Evolutionary conservation across 2,113 vertebrate genomes (phyloP), one percentile per base, ranked within the genome.

Genomic region (Sterna hirundo): DNA sequence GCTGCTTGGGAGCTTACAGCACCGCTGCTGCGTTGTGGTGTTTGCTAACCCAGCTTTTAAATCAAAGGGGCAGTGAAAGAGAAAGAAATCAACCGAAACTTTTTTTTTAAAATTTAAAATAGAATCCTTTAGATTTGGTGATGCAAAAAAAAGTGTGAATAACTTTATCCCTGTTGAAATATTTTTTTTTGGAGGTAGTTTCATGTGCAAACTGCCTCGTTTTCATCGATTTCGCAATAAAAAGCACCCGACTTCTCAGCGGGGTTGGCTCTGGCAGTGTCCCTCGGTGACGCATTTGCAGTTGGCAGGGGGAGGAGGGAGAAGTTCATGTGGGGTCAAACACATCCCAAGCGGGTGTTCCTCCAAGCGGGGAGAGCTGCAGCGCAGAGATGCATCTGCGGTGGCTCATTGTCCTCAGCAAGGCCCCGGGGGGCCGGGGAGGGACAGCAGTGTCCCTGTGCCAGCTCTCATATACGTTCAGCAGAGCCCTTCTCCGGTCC

Each of bases 211-310:
- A 32, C 52, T 76, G 66, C 75, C 54, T 86, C 12, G 29, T 79
- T 95, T 83, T 68, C 77, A 86, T 61, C 1, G 2, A 5, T 86
- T 90, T 64, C 4, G 29, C 80, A 90, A 64, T 60, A 60, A 86
- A 90, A 86, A 83, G 52, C 71, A 85, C 79, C 79, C 36, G 1
- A 51, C 47, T 88, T 60, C 75, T 96, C 80, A 80, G 79, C 0
- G 6, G 71, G 79, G 83, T 42, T 86, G 86, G 71, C 47, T 74
- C 62, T 91, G 75, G 86, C 91, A 83, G 3, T 69, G 54, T 94
- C 75, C 89, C 62, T 94, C 62, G 11, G 88, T 95, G 94, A 95
- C 71, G 77, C 79, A 64, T 66, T 90, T 83, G 83, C 71, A 92
- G 66, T 55, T 95, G 93, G 93, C 80, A 68, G 75, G 27, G 91